Percentiles rank a stretch among this genome's conserved stretches.
phyloP scores from a whole-genome alignment of 2,797 vertebrate genomes.

The Tachyglossus aculeatus region DNA sequence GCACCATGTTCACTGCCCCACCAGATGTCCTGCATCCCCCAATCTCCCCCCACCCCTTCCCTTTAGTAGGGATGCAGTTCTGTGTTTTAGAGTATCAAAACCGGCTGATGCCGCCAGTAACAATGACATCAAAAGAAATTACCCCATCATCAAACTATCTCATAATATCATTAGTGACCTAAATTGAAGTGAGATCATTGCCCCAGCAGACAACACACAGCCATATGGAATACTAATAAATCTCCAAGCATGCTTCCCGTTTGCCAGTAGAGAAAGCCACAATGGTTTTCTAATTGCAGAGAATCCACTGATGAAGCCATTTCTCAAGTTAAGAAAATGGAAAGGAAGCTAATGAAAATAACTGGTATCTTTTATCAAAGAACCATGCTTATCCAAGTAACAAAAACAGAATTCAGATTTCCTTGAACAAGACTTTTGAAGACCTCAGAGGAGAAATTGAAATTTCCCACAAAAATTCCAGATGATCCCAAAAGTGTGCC shows the following conservation, averaged over 20 bases:
- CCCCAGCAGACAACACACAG: slow-evolving; percentile 55
- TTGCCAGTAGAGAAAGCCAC: slow-evolving; percentile 3
- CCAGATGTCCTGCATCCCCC: neutral
- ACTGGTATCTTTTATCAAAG: neutral
- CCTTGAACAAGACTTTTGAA: neutral
- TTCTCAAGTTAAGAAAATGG: neutral
- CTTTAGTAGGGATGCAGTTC: slow-evolving; percentile 15
- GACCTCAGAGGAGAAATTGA: too few species aligned
- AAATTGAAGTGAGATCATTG: slow-evolving; percentile 72
- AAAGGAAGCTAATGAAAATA: neutral
- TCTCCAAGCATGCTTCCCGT: neutral
- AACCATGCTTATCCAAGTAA: neutral
- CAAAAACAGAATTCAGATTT: neutral
- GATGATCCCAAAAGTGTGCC: too few species aligned
- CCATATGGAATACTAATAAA: slow-evolving; percentile 44
- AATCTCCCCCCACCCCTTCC: neutral
- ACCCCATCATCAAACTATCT: slow-evolving; percentile 56
- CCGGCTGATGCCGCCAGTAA: slow-evolving; percentile 58
- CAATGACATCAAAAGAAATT: slow-evolving; percentile 68
- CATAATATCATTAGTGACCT: slow-evolving; percentile 68
- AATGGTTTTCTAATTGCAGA: neutral
- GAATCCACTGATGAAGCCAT: slow-evolving; percentile 26
- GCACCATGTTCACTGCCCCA: neutral
- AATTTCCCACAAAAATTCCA: too few species aligned
- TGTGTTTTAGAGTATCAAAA: slow-evolving; percentile 53